These are phyloP conservation scores for Chaitophorus viminalis DNA, from an alignment of 2,888 invertebrate genomes.

Conservation along the genomic window DNA sequence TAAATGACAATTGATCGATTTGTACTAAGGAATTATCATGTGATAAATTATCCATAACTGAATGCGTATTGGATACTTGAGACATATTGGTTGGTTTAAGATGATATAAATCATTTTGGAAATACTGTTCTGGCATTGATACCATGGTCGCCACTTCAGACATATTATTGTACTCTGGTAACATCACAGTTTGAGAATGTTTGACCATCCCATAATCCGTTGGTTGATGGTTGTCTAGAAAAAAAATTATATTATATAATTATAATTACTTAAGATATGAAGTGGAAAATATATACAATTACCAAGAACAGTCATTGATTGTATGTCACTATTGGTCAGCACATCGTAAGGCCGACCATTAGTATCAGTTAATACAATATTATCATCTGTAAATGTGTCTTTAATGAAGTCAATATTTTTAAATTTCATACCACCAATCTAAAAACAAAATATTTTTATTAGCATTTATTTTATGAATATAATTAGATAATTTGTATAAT, in stretches of 20 bases:
- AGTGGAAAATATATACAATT: background rate
- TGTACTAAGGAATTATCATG: constrained; percentile 32
- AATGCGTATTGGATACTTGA: constrained; percentile 51
- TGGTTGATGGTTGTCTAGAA: constrained; percentile 36
- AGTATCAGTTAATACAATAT: constrained; percentile 55
- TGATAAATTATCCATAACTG: constrained; percentile 47
- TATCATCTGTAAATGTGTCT: constrained; percentile 52
- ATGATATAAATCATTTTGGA: constrained; percentile 54
- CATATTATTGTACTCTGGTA: constrained; percentile 46
- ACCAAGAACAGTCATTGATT: constrained; percentile 53
- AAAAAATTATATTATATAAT: background rate
- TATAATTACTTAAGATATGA: background rate
- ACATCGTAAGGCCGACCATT: constrained; percentile 48
- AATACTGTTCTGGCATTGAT: constrained; percentile 56
- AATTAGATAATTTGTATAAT: background rate
- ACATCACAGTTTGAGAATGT: constrained; percentile 39
- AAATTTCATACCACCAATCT: constrained; percentile 58
- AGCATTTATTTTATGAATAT: background rate
- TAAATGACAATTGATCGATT: constrained; percentile 49
- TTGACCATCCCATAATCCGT: constrained; percentile 37
- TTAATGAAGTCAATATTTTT: constrained; percentile 58
- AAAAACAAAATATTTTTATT: constrained; percentile 10
- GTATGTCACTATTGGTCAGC: constrained; percentile 40
- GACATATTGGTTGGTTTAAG: constrained; percentile 39
- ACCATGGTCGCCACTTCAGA: constrained; percentile 49